Base-by-base conservation (phyloP, 2,797 vertebrate genomes). In the Betta splendens region DNA sequence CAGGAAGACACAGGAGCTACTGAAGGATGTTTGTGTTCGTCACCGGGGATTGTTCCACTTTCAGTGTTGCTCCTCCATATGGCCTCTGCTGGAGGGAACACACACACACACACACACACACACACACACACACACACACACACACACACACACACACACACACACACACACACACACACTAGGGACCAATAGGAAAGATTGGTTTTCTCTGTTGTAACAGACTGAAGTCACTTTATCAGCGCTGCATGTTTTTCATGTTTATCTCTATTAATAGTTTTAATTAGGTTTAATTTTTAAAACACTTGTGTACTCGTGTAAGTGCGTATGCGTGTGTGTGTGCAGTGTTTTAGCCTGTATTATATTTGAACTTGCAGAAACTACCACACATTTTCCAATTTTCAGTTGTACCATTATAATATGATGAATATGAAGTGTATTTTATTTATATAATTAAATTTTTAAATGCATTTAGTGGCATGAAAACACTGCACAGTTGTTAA, bases 181-280 rank as follows among this genome's bases (percentile, higher is more conserved):
- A 48, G n/a, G 9, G 16, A 53, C n/a, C 12, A 13, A 6, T 32
- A 36, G 68, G 80, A 78, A 87, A 68, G 74, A 73, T 72, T 66
- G 77, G 72, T 42, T 80, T 70, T 78, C 84, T 75, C 78, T 83
- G 75, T 57, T 70, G 65, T 77, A 72, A 79, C 77, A 63, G 16
- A 84, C 78, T 72, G 61, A 75, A 12, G 9, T 37, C 18, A 22
- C 32, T 55, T 38, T 7, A 40, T 58, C 43, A 46, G 17, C 56
- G 17, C 7, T 28, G n/a, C 26, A 21, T 33, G 31, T 50, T 53
- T 32, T 0, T 3, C 9, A 33, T 42, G 44, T 32, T 3, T 22
- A 5, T 35, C n/a, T n/a, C 16, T 35, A n/a, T 16, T 35, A n/a
- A n/a, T n/a, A n/a, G 7, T n/a, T 16, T 35, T 4, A 3, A 28